Base-by-base conservation (phyloP, 2,797 vertebrate species). In the Chrosomus eos region DNA sequence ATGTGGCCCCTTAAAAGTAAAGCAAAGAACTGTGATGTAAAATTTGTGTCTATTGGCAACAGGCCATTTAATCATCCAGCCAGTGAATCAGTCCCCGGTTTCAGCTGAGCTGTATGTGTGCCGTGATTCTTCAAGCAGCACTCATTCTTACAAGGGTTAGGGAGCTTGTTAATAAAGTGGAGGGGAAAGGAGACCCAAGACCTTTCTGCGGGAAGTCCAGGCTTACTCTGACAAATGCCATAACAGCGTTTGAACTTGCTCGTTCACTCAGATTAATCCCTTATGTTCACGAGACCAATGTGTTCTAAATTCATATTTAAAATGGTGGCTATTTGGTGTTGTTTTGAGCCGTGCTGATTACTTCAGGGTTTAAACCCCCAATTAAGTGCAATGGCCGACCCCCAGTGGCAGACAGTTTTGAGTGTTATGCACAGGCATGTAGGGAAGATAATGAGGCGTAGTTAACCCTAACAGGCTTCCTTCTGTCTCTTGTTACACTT, bases 221-320 rank as follows among this genome's bases (percentile, higher is more conserved):
- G 88, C 84, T 89, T 88, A 83, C 87, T 88, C 85, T 73, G 89
- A 89, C 81, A 89, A 90, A 92, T 89, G 87, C 88, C 88, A 81
- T 90, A 87, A 83, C 88, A 84, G 84, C 60, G 80, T 72, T 90
- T 91, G 87, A 91, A 90, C 88, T 92, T 91, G 91, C 82, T 91
- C 87, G 80, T 87, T 87, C 79, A 48, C 80, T 87, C 84, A 88
- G 81, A 89, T 91, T 78, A 90, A 94, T 92, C 88, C 88, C 85
- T 89, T 76, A 80, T 90, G 88, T 91, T 89, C 72, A 70, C 78
- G 51, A 78, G 66, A 89, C 9, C 45, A 87, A 87, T 87, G 80
- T 89, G 71, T 88, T 85, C 79, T 89, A 90, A 90, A 92, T 87
- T 87, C 76, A 88, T 84, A 90, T 89, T 89, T 88, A 64, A 88